These are phyloP conservation scores for Hydractinia symbiolongicarpus DNA, from an alignment of 30 jellyfish, hydroid and myxozoan species.

Conservation along the genomic window DNA sequence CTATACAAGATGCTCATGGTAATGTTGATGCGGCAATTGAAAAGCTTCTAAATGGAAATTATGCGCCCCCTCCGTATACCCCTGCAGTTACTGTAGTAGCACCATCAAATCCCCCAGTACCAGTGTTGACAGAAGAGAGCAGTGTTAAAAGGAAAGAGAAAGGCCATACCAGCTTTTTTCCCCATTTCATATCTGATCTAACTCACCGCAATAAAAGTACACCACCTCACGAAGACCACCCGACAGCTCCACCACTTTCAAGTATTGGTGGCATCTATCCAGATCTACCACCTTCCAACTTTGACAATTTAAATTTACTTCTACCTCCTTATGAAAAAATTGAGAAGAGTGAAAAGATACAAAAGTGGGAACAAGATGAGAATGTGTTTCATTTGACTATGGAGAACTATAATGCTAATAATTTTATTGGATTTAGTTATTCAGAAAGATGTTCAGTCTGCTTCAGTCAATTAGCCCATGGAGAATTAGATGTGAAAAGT, in stretches of 20 bases:
- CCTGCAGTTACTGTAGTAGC: not conserved
- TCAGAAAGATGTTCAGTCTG: constrained; percentile 68
- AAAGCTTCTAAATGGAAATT: constrained; percentile 53
- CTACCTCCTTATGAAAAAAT: constrained; percentile 34
- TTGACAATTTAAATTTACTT: not conserved
- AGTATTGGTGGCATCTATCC: not conserved
- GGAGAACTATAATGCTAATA: not conserved
- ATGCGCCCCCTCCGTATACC: constrained; percentile 90
- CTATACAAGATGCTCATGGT: constrained; percentile 60
- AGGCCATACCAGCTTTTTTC: not conserved
- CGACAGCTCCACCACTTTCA: constrained; percentile 15
- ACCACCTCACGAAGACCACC: constrained; percentile 3
- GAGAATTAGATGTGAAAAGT: not conserved
- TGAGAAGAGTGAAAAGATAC: constrained; percentile 28
- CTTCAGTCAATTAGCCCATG: constrained; percentile 55
- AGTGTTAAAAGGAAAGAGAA: not conserved
- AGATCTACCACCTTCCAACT: not conserved
- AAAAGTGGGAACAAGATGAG: constrained; percentile 67
- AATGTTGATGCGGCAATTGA: constrained; percentile 58
- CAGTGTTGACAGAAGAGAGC: not conserved
- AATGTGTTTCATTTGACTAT: constrained; percentile 27
- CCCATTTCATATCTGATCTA: not conserved
- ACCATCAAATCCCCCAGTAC: not conserved
- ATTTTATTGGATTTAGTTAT: too few species aligned
- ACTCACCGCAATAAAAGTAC: not conserved